Percentiles rank a stretch among this genome's conserved stretches.
Evolutionary conservation across 2,888 invertebrate species (phyloP).

Genomic region (Tryphoninae sp.): DNA sequence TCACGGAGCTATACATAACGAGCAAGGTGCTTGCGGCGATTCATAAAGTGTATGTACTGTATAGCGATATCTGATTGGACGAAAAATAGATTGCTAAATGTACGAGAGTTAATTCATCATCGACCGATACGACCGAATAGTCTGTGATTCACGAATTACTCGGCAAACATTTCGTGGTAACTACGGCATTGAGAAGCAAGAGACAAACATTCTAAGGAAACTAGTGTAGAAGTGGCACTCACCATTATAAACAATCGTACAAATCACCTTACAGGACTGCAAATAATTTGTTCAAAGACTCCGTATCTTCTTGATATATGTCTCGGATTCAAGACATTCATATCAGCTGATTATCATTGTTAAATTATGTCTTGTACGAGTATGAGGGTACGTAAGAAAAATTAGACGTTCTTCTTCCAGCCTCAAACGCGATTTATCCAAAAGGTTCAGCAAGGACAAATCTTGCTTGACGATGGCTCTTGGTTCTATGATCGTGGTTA

Average conservation of each 20-base stretch:
- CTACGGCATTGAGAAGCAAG: neutral
- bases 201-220: neutral
- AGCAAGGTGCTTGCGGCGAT: conserved; percentile 24
- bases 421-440: neutral
- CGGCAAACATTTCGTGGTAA: neutral
- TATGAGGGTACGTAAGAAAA: too few relatives aligned
- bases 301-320: conserved; percentile 9
- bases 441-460: neutral
- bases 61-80: conserved; percentile 46
- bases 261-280: conserved; percentile 35
- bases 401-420: neutral
- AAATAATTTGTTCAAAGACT: conserved; percentile 25
- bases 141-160: conserved; percentile 1
- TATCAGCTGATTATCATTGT: conserved; percentile 51
- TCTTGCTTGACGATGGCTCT: neutral
- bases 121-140: neutral
- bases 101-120: neutral
- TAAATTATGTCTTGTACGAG: neutral
- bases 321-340: conserved; percentile 39
- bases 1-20: conserved; percentile 11
- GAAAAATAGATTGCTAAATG: conserved; percentile 11
- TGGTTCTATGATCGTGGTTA: conserved; percentile 9
- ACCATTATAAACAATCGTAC: conserved; percentile 53
- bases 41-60: conserved; percentile 27
- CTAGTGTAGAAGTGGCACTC: conserved; percentile 22